Percentiles rank a stretch among this genome's conserved stretches.
Evolutionary conservation across 2,113 vertebrate genomes (phyloP).

Genomic region (Pelecanus crispus): DNA sequence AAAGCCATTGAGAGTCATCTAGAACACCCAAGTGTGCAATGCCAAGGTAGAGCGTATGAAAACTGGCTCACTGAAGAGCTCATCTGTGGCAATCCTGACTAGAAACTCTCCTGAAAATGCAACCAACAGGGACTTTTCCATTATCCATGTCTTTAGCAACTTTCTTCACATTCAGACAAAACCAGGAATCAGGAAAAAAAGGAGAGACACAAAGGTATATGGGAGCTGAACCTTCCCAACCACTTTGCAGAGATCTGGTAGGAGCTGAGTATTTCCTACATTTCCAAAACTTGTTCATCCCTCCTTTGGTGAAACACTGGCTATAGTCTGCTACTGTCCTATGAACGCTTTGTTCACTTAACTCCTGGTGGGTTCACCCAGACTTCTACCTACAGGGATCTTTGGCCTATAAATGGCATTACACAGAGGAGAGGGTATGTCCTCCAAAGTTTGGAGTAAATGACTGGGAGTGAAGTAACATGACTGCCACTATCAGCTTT

Average conservation of each 20-base stretch:
- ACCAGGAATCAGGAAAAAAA: not conserved
- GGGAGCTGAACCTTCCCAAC: not conserved
- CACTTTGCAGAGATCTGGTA: not conserved
- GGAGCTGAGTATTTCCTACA: not conserved
- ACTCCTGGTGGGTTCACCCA: not conserved
- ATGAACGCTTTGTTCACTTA: not conserved
- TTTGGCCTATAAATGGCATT: not conserved
- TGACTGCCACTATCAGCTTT: not conserved
- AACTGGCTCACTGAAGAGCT: not conserved
- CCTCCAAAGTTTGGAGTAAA: not conserved
- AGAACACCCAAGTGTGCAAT: not conserved
- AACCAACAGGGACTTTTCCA: not conserved
- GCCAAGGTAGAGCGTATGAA: not conserved
- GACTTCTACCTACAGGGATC: not conserved
- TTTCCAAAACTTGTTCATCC: not conserved
- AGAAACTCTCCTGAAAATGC: not conserved
- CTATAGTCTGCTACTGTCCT: not conserved
- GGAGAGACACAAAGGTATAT: fast-evolving
- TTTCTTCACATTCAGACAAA: not conserved
- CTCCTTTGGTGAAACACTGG: not conserved
- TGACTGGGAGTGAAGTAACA: not conserved
- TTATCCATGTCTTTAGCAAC: not conserved
- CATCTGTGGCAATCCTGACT: not conserved
- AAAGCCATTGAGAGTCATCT: not conserved
- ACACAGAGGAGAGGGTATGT: not conserved